Evolutionary conservation across 2,888 invertebrate species (phyloP).

Genomic region (Eupithecia inturbata): DNA sequence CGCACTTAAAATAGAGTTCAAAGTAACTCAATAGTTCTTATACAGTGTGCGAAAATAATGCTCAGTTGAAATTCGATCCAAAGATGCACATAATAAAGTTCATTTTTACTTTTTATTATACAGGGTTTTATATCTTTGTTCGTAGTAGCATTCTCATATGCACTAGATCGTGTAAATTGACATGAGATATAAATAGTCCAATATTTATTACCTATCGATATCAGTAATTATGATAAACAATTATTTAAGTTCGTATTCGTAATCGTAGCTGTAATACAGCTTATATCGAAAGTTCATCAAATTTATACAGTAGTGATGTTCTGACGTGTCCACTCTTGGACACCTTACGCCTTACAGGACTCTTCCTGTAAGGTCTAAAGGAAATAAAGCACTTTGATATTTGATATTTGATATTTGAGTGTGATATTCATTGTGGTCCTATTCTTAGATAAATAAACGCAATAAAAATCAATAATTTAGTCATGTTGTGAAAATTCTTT

Average conservation of each 20-base stretch:
- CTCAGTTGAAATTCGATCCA: slow-evolving; percentile 34
- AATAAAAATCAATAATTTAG: background rate
- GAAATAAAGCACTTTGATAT: no score
- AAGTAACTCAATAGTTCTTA: background rate
- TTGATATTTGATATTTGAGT: no score
- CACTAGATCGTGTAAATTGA: slow-evolving; percentile 27
- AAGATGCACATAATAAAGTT: slow-evolving; percentile 20
- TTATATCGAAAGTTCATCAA: background rate
- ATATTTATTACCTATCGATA: slow-evolving; percentile 12
- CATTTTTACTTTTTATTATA: slow-evolving; percentile 4
- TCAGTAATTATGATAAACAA: slow-evolving; percentile 5
- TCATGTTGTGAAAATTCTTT: background rate
- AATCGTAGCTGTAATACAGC: background rate
- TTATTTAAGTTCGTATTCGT: background rate
- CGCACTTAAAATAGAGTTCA: background rate
- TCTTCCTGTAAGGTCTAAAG: no score
- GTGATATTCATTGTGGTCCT: no score
- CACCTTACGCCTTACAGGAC: no score
- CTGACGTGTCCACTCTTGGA: no score
- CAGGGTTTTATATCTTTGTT: slow-evolving; percentile 17
- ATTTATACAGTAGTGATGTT: no score
- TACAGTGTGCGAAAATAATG: background rate
- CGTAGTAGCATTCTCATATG: slow-evolving; percentile 21
- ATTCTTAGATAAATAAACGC: background rate
- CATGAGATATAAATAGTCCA: slow-evolving; percentile 22